A percentile compares a stretch with the other conserved stretches of the same genome.
Conservation (phyloP, 2,113 vertebrate genomes). For the mouse (Mus musculus) region DNA sequence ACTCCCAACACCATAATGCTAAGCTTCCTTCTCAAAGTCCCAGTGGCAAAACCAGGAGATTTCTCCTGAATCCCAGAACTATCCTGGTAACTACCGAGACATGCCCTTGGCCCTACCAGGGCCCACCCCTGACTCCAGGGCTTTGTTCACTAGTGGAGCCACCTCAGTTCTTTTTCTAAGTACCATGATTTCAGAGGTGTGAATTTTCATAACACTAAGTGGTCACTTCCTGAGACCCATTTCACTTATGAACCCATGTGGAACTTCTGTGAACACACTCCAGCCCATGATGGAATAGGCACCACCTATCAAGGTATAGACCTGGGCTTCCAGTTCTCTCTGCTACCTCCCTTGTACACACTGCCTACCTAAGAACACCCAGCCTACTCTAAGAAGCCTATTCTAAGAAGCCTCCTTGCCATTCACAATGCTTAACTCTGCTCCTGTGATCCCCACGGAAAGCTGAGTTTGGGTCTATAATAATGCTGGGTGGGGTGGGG, state of each 20-base stretch:
- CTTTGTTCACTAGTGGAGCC: neutral
- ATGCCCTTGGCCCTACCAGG: neutral
- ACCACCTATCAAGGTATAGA: no score
- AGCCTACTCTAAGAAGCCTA: no score
- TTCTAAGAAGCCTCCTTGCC: neutral
- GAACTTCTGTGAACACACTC: neutral
- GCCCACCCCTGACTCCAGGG: neutral
- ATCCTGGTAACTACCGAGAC: neutral
- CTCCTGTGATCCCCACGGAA: neutral
- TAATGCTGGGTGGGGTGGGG: neutral
- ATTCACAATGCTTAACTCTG: neutral
- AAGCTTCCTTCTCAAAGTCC: neutral
- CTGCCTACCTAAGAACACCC: neutral
- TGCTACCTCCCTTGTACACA: neutral
- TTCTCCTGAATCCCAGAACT: neutral
- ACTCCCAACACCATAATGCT: neutral
- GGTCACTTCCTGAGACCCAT: neutral
- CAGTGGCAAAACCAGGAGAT: neutral
- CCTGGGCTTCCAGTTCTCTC: no score
- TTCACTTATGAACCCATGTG: accelerated
- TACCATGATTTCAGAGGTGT: neutral
- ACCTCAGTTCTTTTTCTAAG: neutral
- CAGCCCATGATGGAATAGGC: accelerated
- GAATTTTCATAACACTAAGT: neutral
- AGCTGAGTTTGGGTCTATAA: neutral